Evolutionary conservation across 1,140 invertebrate genomes (phyloP).

Genomic region (Chlorops oryzae): DNA sequence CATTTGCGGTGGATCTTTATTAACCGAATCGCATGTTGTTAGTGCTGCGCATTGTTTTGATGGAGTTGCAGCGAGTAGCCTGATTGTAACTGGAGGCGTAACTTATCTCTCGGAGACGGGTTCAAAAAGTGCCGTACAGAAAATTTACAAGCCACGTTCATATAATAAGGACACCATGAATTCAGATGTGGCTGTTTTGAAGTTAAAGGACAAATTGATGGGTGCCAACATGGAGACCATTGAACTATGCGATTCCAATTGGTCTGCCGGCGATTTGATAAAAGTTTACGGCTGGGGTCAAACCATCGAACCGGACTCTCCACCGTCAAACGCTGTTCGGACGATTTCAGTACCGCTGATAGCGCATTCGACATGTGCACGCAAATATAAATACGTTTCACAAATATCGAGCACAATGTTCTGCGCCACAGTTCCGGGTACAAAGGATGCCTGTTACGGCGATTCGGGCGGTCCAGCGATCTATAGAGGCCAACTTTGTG

Average conservation of each 20-base stretch:
- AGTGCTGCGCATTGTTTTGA: conserved; percentile 31
- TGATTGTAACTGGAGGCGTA: conserved; percentile 17
- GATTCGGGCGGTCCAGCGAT: conserved; percentile 36
- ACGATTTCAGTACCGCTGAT: conserved; percentile 23
- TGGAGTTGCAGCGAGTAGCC: not conserved
- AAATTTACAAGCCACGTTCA: conserved; percentile 4
- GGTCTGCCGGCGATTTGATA: conserved; percentile 16
- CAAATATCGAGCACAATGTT: conserved; percentile 25
- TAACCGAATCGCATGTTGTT: conserved; percentile 20
- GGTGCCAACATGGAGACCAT: conserved; percentile 9
- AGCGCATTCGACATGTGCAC: conserved; percentile 10
- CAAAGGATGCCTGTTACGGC: conserved; percentile 31
- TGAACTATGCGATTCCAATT: conserved; percentile 9
- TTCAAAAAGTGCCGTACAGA: not conserved
- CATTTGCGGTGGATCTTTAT: conserved; percentile 25
- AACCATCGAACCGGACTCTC: not conserved
- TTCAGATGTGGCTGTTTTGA: conserved; percentile 29
- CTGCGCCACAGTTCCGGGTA: conserved; percentile 21
- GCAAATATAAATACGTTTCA: conserved; percentile 12
- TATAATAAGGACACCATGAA: conserved; percentile 16
- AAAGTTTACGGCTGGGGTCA: conserved; percentile 31
- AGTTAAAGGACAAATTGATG: conserved; percentile 4
- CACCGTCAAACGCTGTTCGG: conserved; percentile 14
- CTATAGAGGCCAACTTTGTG: conserved; percentile 24
- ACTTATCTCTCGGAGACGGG: conserved; percentile 13